These are phyloP conservation scores for Xylota segnis DNA, from an alignment of 2,888 invertebrate genomes.

Conservation along the genomic window DNA sequence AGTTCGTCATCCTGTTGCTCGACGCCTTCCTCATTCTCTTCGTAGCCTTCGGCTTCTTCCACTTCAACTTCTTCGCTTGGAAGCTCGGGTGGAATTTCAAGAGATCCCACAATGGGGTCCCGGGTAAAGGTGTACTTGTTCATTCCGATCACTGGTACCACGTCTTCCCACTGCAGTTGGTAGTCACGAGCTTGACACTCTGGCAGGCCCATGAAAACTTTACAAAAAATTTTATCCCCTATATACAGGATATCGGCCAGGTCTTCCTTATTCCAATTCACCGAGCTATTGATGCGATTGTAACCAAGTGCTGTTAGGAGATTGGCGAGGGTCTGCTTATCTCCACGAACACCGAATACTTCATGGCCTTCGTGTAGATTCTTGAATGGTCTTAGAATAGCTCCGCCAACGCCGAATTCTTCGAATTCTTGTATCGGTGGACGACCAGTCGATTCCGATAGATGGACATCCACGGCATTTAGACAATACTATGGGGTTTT, in stretches of 20 bases:
- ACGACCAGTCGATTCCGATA: conserved; percentile 78
- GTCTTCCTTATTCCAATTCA: conserved; percentile 76
- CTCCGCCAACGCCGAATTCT: conserved; percentile 82
- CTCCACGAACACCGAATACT: conserved; percentile 67
- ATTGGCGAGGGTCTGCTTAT: conserved; percentile 78
- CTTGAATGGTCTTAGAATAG: conserved; percentile 81
- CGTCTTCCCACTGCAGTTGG: conserved; percentile 57
- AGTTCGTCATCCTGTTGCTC: conserved; percentile 60
- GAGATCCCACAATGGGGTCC: conserved; percentile 25
- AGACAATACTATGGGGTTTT: conserved; percentile 36
- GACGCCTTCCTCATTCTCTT: conserved; percentile 42
- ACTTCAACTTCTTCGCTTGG: conserved; percentile 39
- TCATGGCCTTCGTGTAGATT: conserved; percentile 77
- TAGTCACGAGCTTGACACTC: conserved; percentile 65
- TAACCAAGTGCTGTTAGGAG: conserved; percentile 75
- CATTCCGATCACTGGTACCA: conserved; percentile 71
- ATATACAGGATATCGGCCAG: conserved; percentile 77
- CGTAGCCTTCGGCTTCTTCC: conserved; percentile 15
- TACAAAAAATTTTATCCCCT: conserved; percentile 77
- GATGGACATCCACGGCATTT: conserved; percentile 34
- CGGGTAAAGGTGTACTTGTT: conserved; percentile 72
- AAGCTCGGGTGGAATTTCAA: conserved; percentile 29
- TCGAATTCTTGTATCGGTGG: conserved; percentile 84
- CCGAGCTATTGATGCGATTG: conserved; percentile 70
- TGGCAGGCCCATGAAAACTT: conserved; percentile 46